A percentile compares a stretch with the other conserved stretches of the same genome.
These are phyloP conservation scores for Carassius gibelio DNA, from an alignment of 2,113 vertebrate species.

Conservation along the genomic window DNA sequence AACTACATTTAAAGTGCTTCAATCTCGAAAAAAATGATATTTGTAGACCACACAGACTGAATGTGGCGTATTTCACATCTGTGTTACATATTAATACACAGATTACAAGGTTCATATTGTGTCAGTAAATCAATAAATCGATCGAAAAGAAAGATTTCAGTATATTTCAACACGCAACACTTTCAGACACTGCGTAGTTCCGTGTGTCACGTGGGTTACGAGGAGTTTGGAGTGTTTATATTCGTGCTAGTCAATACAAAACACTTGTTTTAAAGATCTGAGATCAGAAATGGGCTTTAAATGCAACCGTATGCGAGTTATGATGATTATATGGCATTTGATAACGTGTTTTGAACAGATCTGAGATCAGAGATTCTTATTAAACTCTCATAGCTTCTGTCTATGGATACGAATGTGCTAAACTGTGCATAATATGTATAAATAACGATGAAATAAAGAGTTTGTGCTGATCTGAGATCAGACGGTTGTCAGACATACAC, in stretches of 20 bases:
- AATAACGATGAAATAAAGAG: background rate
- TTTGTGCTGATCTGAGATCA: background rate
- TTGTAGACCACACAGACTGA: background rate
- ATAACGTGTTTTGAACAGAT: background rate
- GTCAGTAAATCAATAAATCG: background rate
- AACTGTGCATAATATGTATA: background rate
- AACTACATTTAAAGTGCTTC: background rate
- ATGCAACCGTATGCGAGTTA: background rate
- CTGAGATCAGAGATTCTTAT: background rate
- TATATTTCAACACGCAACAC: background rate
- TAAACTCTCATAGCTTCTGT: background rate
- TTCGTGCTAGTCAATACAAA: background rate
- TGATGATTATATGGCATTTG: background rate
- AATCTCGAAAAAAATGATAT: background rate
- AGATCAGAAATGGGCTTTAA: background rate
- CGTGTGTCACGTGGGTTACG: background rate
- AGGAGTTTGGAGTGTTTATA: background rate
- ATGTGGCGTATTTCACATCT: background rate
- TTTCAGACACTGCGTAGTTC: background rate
- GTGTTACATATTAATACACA: background rate
- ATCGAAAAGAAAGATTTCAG: background rate
- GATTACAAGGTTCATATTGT: background rate
- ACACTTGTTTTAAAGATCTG: background rate
- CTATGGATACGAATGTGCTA: background rate
- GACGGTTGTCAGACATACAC: background rate